Conservation (phyloP, 2,113 vertebrate species). For the Brachyhypopomus occidentalis region DNA sequence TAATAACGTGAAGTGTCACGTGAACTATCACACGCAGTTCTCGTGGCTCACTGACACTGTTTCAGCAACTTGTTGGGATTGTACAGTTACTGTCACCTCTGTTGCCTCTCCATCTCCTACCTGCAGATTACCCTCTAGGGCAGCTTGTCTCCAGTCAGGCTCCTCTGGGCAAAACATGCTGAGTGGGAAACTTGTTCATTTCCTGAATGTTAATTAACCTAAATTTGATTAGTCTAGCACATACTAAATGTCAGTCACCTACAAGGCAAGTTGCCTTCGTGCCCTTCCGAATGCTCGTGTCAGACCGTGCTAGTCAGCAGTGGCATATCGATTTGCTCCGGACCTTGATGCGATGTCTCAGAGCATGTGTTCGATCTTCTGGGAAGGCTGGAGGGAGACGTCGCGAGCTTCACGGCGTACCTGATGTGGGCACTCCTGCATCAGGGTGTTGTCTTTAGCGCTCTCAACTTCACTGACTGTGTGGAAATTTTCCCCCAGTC, state of each 20-base stretch:
- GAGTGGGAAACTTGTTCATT: not conserved
- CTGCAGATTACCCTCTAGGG: not conserved
- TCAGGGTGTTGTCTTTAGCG: not conserved
- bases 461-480: constrained; percentile 39
- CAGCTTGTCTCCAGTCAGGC: not conserved
- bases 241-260: not conserved
- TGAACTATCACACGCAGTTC: too few species aligned
- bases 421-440: not conserved
- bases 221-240: constrained; percentile 5
- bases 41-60: too few species aligned
- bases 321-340: not conserved
- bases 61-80: too few species aligned
- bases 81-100: too few species aligned
- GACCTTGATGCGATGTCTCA: not conserved
- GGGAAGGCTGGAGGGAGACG: not conserved
- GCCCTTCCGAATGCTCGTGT: not conserved
- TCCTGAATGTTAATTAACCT: not conserved
- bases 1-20: too few species aligned
- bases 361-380: not conserved
- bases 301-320: not conserved
- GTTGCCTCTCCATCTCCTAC: too few species aligned
- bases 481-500: constrained; percentile 47
- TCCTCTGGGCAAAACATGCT: not conserved
- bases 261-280: not conserved
- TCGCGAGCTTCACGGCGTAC: not conserved